Evolutionary conservation across 2,888 invertebrate genomes (phyloP), one percentile per base, ranked within the genome.

Genomic region (Amphimallon solstitiale): DNA sequence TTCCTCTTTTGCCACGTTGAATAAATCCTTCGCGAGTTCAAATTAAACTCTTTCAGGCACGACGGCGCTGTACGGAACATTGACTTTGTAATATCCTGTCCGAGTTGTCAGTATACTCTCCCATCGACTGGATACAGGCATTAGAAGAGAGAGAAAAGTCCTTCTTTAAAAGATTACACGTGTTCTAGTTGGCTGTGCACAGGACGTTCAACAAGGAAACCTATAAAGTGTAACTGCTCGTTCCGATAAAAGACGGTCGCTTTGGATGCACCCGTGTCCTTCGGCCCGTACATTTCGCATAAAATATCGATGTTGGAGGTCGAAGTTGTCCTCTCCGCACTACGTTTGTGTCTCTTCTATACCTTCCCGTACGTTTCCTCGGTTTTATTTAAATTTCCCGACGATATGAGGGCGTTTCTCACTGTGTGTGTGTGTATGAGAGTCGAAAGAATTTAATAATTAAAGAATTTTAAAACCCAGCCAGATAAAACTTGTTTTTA

Each of bases 11-110:
- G 7, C 5, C 29, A 2, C 9, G 29, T 29, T 29, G 9, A 29
- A 29, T 29, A 29, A 29, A 5, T 29, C 29, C 29, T 29, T 29
- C 29, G 9, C 29, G 9, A 29, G 5, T 29, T 5, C 29, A 29
- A 29, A 29, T 29, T 29, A 29, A 29, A 29, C 29, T 29, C 29
- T 29, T 29, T 29, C 29, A 29, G 29, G 29, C 14, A n/a, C 21
- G n/a, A 14, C 21, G 46, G 7, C 21, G 19, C n/a, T 17, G 12
- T 14, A 21, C 40, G 54, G 63, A 34, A 63, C 63, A 63, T 63
- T 45, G 63, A 63, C 54, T 63, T 63, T 63, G 63, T 63, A 63
- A 63, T 63, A 63, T 63, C 63, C 63, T 63, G 63, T 63, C 54
- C 63, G 43, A 52, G 29, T 52, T 29, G 29, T 29, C 29, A 9